A percentile compares a stretch with the other conserved stretches of the same genome.
These are phyloP conservation scores for Leptinotarsa haldemani DNA, from an alignment of 2,888 invertebrate genomes.

Conservation along the genomic window DNA sequence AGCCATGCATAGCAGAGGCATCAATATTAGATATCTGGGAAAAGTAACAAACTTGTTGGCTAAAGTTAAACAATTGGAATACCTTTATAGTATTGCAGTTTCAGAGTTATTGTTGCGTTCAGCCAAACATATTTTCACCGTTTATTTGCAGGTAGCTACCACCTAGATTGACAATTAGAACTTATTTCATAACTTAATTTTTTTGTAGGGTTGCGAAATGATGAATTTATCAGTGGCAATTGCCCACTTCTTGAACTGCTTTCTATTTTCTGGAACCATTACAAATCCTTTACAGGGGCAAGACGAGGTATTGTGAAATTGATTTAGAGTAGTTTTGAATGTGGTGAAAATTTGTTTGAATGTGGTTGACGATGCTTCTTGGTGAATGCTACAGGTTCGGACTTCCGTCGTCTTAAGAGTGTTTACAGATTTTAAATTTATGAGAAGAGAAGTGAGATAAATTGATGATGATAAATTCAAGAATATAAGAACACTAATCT, in stretches of 20 bases:
- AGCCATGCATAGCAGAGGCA: slow-evolving; percentile 93
- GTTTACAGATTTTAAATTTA: too few species aligned
- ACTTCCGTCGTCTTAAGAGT: too few species aligned
- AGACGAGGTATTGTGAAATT: slow-evolving; percentile 71
- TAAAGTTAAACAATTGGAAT: slow-evolving; percentile 84
- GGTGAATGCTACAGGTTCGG: too few species aligned
- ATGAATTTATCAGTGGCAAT: slow-evolving; percentile 92
- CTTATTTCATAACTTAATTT: slow-evolving; percentile 12
- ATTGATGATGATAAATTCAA: too few species aligned
- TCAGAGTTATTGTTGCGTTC: slow-evolving; percentile 90
- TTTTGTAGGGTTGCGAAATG: slow-evolving; percentile 80
- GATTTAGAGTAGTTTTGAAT: background rate
- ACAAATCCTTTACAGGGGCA: slow-evolving; percentile 75
- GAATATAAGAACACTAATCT: too few species aligned
- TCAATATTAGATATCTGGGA: slow-evolving; percentile 96
- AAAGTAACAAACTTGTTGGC: slow-evolving; percentile 85
- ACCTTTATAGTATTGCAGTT: slow-evolving; percentile 89
- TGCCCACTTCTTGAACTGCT: slow-evolving; percentile 96
- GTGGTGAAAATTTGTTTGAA: background rate
- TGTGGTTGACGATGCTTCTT: too few species aligned
- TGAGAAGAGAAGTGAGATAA: too few species aligned
- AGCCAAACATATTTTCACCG: slow-evolving; percentile 93
- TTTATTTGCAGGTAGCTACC: slow-evolving; percentile 82
- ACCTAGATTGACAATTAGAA: background rate
- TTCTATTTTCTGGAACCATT: slow-evolving; percentile 82